Percentiles rank a stretch among this genome's conserved stretches.
Evolutionary conservation across 2,797 vertebrate species (phyloP).

Genomic region (Clarias pachynema): DNA sequence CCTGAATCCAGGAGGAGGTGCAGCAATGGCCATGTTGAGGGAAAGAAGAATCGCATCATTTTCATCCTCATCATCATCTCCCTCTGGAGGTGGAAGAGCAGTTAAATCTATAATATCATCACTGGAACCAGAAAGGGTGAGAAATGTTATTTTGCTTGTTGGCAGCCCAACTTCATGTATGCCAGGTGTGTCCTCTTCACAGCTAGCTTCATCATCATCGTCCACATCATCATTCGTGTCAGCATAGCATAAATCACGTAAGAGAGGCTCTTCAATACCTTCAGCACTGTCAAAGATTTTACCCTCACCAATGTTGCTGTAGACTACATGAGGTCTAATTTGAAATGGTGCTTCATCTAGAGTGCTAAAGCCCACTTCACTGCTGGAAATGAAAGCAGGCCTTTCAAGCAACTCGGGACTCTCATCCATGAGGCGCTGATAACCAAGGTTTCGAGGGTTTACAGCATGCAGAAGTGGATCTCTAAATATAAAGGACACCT

Average conservation of each 20-base stretch:
- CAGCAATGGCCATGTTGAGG: conserved; percentile 96
- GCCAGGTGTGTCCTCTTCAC: conserved; percentile 92
- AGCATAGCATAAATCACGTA: conserved; percentile 95
- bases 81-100: conserved; percentile 93
- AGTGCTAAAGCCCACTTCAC: conserved; percentile 79
- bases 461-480: conserved; percentile 87
- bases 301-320: conserved; percentile 77
- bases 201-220: conserved; percentile 97
- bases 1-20: conserved; percentile 96
- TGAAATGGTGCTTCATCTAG: conserved; percentile 83
- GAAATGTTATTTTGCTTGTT: conserved; percentile 81
- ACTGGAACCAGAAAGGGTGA: conserved; percentile 92
- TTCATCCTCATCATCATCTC: conserved; percentile 91
- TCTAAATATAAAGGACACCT: conserved; percentile 99
- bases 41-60: conserved; percentile 93
- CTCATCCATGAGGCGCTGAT: conserved; percentile 93
- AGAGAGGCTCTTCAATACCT: conserved; percentile 93
- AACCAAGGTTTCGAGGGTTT: conserved; percentile 90
- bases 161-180: conserved; percentile 82
- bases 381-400: conserved; percentile 84
- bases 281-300: conserved; percentile 90
- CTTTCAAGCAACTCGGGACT: conserved; percentile 86
- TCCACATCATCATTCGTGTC: conserved; percentile 95
- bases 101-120: conserved; percentile 99
- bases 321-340: conserved; percentile 82